These are phyloP conservation scores for Hypomesus transpacificus DNA, from an alignment of 2,113 vertebrate genomes.

Conservation along the genomic window DNA sequence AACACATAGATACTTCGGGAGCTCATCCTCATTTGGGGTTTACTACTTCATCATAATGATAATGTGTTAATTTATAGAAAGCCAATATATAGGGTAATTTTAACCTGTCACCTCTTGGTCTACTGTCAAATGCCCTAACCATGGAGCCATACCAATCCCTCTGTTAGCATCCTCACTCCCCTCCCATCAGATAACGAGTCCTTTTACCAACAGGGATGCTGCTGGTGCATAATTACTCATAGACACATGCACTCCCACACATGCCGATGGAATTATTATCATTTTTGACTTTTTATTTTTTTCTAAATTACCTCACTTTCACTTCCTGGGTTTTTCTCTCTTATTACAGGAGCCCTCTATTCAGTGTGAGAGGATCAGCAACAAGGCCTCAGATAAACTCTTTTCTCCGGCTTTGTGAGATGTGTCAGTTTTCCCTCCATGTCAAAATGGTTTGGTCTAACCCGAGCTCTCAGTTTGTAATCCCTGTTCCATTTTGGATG, in stretches of 20 bases:
- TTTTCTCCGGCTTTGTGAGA: not conserved
- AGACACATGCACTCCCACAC: conserved; percentile 51
- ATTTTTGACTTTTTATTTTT: conserved; percentile 1
- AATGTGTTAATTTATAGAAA: no score
- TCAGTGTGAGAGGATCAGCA: conserved; percentile 6
- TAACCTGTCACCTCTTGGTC: not conserved
- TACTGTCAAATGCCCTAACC: not conserved
- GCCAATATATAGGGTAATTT: no score
- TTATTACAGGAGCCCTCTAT: conserved; percentile 8
- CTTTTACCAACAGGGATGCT: conserved; percentile 42
- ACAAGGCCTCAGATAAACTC: conserved; percentile 9
- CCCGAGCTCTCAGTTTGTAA: conserved; percentile 21
- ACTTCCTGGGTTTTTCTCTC: conserved; percentile 19
- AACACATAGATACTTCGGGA: no score
- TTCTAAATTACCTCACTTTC: not conserved
- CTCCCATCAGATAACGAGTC: conserved; percentile 44
- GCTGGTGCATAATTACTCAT: conserved; percentile 39
- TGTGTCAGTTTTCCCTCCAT: conserved; percentile 5
- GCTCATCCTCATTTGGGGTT: no score
- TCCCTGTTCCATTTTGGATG: conserved; percentile 14
- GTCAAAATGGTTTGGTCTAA: conserved; percentile 9
- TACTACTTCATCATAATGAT: no score
- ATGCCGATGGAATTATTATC: conserved; percentile 32
- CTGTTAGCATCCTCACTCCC: conserved; percentile 10
- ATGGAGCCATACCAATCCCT: conserved; percentile 9